Evolutionary conservation across 2,797 vertebrate species (phyloP).

Genomic region (Gobionotothen gibberifrons): DNA sequence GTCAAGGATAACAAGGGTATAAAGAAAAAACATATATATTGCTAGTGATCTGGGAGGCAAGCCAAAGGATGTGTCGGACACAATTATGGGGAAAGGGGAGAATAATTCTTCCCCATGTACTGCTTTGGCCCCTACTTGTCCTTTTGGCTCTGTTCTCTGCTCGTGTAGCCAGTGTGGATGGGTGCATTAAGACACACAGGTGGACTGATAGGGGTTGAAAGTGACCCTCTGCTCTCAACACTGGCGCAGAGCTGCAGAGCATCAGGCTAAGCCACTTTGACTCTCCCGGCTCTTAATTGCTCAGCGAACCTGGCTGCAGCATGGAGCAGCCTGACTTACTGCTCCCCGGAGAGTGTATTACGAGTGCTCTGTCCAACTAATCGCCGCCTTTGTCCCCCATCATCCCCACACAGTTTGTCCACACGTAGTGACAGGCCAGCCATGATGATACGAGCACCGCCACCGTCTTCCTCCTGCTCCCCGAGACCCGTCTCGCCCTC

Average conservation of each 20-base stretch:
- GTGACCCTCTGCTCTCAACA: conserved; percentile 74
- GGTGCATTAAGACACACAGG: conserved; percentile 73
- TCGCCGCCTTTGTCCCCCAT: conserved; percentile 76
- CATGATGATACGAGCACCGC: conserved; percentile 40
- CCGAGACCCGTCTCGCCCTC: conserved; percentile 2
- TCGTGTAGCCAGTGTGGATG: conserved; percentile 59
- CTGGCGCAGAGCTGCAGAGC: conserved; percentile 65
- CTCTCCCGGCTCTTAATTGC: conserved; percentile 79
- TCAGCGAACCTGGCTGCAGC: conserved; percentile 74
- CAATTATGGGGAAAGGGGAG: conserved; percentile 72
- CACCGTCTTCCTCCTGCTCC: conserved; percentile 21
- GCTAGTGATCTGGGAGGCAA: conserved; percentile 75
- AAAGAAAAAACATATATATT: conserved; percentile 80
- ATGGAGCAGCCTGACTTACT: conserved; percentile 73
- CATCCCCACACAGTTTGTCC: conserved; percentile 73
- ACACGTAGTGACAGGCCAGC: conserved; percentile 61
- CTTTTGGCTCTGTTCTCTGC: conserved; percentile 65
- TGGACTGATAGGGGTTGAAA: conserved; percentile 78
- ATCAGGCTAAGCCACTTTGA: conserved; percentile 75
- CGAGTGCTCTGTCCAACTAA: conserved; percentile 76
- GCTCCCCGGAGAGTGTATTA: conserved; percentile 78
- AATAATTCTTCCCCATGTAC: conserved; percentile 71
- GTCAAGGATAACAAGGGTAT: conserved; percentile 76
- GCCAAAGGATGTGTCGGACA: conserved; percentile 79
- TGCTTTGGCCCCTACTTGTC: conserved; percentile 66